These are phyloP conservation scores for Ascidia mentula DNA, from an alignment of 23 tunicate genomes.

Conservation along the genomic window DNA sequence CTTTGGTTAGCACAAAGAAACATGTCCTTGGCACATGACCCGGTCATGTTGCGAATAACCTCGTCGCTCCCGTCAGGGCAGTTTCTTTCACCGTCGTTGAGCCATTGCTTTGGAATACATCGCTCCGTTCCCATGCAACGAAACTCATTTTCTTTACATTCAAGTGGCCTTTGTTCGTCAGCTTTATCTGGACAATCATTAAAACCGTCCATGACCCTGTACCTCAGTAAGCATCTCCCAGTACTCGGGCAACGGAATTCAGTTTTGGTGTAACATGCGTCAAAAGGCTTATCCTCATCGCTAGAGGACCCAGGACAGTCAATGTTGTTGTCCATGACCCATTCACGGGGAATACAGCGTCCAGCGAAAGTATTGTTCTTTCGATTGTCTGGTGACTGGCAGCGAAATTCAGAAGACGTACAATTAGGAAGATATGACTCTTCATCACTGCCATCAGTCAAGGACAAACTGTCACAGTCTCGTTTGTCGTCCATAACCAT, in stretches of 20 bases:
- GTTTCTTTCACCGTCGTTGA: conserved; percentile 1
- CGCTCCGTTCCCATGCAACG: conserved; percentile 25
- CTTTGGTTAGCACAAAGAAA: conserved; percentile 21
- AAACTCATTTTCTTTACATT: conserved; percentile 15
- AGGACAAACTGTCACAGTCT: conserved; percentile 3
- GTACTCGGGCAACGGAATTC: conserved; percentile 30
- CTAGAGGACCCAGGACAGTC: conserved; percentile 21
- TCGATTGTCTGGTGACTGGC: not conserved
- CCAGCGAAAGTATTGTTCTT: not conserved
- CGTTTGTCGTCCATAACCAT: conserved; percentile 11
- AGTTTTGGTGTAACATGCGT: conserved; percentile 5
- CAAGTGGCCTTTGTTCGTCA: conserved; percentile 5
- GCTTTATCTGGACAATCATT: conserved; percentile 27
- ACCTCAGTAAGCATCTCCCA: conserved; percentile 29
- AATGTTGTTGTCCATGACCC: conserved; percentile 30
- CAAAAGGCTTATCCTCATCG: conserved; percentile 20
- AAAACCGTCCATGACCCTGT: conserved; percentile 36
- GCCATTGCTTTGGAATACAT: conserved; percentile 45
- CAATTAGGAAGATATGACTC: not conserved
- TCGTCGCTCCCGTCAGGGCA: conserved; percentile 47
- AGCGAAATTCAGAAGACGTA: not conserved
- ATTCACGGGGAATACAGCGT: conserved; percentile 49
- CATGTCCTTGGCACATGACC: conserved; percentile 10
- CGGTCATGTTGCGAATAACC: not conserved
- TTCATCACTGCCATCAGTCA: conserved; percentile 10